phyloP scores from a whole-genome alignment of 2,888 invertebrate species.

The Bembecia ichneumoniformis region DNA sequence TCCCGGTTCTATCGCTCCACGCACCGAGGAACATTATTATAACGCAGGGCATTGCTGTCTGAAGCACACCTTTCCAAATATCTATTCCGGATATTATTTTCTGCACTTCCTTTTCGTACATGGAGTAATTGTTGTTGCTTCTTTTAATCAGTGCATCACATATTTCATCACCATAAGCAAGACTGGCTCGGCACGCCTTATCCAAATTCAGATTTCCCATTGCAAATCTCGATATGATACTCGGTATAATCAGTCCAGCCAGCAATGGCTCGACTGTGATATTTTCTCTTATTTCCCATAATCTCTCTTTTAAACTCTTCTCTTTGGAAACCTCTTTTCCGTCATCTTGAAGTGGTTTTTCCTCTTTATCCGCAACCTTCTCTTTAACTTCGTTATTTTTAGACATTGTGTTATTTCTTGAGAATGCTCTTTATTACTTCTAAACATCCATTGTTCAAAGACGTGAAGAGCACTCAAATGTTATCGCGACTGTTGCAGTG shows the following conservation, averaged over 20 bases:
- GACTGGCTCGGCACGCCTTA: conserved; percentile 58
- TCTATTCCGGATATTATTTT: conserved; percentile 70
- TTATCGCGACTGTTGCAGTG: conserved; percentile 30
- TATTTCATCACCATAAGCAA: conserved; percentile 42
- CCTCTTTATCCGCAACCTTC: conserved; percentile 28
- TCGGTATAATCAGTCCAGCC: conserved; percentile 79
- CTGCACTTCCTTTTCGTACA: conserved; percentile 76
- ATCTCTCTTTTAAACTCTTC: conserved; percentile 42
- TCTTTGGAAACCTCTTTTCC: conserved; percentile 30
- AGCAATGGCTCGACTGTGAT: conserved; percentile 82
- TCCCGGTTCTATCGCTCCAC: conserved; percentile 74
- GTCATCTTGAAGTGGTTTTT: conserved; percentile 44
- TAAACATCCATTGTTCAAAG: not conserved
- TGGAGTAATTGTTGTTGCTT: conserved; percentile 65
- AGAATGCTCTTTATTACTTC: conserved; percentile 22
- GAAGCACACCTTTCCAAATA: conserved; percentile 70
- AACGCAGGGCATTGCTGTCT: conserved; percentile 69
- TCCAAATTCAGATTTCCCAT: conserved; percentile 66
- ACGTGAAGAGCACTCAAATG: conserved; percentile 14
- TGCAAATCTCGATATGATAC: conserved; percentile 78
- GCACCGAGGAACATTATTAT: conserved; percentile 74
- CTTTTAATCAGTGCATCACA: conserved; percentile 50
- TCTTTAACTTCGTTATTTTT: conserved; percentile 1
- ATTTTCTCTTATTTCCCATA: conserved; percentile 52
- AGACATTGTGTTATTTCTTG: not conserved